phyloP scores from a whole-genome alignment of 2,113 vertebrate species.

The Aplodontia rufa region DNA sequence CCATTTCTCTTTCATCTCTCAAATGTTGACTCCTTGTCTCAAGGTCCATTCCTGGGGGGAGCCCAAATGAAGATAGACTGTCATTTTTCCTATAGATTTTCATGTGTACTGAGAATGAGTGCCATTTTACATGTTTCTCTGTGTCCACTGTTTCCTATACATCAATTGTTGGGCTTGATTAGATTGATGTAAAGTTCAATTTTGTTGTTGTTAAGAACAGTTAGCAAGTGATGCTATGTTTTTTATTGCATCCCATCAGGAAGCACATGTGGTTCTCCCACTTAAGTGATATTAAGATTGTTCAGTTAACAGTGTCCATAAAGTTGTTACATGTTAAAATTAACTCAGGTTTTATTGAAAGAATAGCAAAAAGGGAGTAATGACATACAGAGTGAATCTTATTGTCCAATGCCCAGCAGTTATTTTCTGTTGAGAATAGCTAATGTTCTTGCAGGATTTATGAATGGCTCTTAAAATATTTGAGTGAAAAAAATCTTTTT shows the following conservation, averaged over 20 bases:
- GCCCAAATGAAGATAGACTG: neutral
- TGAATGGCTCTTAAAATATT: conserved; percentile 23
- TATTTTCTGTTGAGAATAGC: neutral
- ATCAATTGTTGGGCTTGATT: neutral
- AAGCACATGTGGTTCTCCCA: neutral
- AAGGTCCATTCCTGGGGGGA: neutral
- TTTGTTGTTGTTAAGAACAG: neutral
- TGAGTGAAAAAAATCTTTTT: neutral
- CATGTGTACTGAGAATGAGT: neutral
- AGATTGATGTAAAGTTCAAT: neutral
- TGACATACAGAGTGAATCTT: conserved; percentile 14
- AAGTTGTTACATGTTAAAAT: neutral
- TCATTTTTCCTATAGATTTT: neutral
- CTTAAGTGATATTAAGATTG: conserved; percentile 1
- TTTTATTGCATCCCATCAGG: neutral
- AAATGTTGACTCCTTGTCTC: neutral
- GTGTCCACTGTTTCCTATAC: neutral
- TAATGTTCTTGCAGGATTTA: neutral
- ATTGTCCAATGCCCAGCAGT: neutral
- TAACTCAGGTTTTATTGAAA: conserved; percentile 28
- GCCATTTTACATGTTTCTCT: neutral
- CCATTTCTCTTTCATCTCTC: neutral
- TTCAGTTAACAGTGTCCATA: neutral
- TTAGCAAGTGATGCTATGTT: conserved; percentile 2
- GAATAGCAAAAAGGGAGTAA: neutral